Percentiles rank a stretch among this genome's conserved stretches.
phyloP scores from a whole-genome alignment of 2,888 invertebrate genomes.

The Heliconius erato region DNA sequence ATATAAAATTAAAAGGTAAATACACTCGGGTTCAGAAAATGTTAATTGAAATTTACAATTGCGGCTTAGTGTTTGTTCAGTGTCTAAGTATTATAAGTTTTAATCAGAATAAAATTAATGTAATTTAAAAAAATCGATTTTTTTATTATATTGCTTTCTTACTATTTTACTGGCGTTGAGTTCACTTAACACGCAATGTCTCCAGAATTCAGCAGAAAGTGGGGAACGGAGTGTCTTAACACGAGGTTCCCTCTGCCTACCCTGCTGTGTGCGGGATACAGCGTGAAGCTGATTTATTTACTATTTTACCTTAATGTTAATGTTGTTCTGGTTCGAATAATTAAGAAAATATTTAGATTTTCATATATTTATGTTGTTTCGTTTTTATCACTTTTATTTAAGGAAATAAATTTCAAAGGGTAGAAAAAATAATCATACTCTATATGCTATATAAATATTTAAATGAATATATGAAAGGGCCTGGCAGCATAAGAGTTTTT shows the following conservation, averaged over 20 bases:
- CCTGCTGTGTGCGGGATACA: too few species aligned
- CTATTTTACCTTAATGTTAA: background rate
- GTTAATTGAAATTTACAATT: background rate
- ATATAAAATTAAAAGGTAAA: background rate
- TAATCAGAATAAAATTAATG: background rate
- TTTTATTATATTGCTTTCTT: background rate
- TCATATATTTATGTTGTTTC: background rate
- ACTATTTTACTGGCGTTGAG: too few species aligned
- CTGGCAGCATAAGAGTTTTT: too few species aligned
- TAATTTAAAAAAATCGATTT: too few species aligned
- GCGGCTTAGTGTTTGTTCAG: background rate
- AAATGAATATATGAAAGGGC: too few species aligned
- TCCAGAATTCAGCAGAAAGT: too few species aligned
- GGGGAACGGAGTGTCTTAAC: too few species aligned
- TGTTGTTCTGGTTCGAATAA: background rate
- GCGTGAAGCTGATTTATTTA: too few species aligned
- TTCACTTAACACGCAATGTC: too few species aligned
- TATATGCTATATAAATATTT: background rate
- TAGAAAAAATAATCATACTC: background rate
- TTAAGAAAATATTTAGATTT: background rate
- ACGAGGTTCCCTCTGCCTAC: too few species aligned
- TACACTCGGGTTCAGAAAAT: background rate
- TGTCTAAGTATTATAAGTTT: background rate
- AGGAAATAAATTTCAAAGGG: background rate
- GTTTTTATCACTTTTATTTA: background rate